Conservation (phyloP, 64 coral and sea anemone species). For the Dendronephthya gigantea region DNA sequence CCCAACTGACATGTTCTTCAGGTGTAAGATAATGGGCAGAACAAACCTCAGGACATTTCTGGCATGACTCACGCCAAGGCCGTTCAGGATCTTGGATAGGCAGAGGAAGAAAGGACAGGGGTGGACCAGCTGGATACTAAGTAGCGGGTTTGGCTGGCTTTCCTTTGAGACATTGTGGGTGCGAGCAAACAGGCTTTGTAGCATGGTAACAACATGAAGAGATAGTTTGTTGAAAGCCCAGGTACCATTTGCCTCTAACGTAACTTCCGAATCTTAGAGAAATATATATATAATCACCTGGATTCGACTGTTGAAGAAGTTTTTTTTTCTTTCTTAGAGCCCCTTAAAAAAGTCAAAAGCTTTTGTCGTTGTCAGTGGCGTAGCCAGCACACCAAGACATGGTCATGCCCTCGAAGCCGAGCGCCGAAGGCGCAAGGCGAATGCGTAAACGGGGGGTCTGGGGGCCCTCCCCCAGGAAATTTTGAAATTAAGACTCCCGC, state of each 20-base stretch:
- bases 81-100: conserved; percentile 23
- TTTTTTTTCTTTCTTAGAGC: conserved; percentile 33
- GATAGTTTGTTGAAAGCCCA: conserved; percentile 14
- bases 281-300: conserved; percentile 38
- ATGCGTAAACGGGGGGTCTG: no score
- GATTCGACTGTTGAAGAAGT: conserved; percentile 6
- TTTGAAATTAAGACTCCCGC: no score
- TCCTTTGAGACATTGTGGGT: conserved; percentile 21
- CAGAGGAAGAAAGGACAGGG: conserved; percentile 14
- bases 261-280: conserved; percentile 28
- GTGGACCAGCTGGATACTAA: conserved; percentile 41
- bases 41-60: conserved; percentile 14
- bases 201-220: conserved; percentile 36
- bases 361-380: background rate
- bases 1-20: conserved; percentile 29
- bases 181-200: conserved; percentile 13
- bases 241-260: conserved; percentile 5
- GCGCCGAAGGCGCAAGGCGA: no score
- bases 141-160: background rate
- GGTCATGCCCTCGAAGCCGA: no score
- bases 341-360: conserved; percentile 28
- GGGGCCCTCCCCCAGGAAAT: no score
- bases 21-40: conserved; percentile 27
- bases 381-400: no score
- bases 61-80: conserved; percentile 16